These are phyloP conservation scores for Zoroaster sp. DNA, from an alignment of 53 echinoderm and acorn worm species.

Conservation along the genomic window DNA sequence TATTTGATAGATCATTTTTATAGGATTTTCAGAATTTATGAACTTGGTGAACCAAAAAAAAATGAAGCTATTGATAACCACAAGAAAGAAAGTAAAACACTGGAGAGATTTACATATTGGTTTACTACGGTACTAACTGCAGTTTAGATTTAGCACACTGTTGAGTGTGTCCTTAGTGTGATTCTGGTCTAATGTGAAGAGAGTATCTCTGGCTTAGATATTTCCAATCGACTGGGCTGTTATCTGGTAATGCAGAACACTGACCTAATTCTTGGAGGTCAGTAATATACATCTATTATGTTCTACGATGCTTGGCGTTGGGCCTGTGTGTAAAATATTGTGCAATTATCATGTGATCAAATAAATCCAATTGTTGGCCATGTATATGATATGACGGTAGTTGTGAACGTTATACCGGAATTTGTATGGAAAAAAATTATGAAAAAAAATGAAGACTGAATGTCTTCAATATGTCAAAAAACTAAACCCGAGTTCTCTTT, in stretches of 20 bases:
- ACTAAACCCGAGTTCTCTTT: not conserved
- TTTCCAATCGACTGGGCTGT: not conserved
- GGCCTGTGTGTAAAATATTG: constrained; percentile 50
- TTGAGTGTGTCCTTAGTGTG: not conserved
- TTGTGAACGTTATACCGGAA: constrained; percentile 52
- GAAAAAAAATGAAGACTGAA: not conserved
- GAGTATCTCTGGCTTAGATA: not conserved
- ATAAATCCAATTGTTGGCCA: constrained; percentile 48
- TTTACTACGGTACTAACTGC: not conserved
- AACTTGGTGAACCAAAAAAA: not conserved
- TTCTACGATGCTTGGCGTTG: not conserved
- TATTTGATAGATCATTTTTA: constrained; percentile 4
- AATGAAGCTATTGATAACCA: not conserved
- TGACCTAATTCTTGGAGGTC: not conserved
- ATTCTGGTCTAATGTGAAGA: not conserved
- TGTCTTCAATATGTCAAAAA: constrained; percentile 35
- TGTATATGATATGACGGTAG: constrained; percentile 44
- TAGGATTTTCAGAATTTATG: not conserved
- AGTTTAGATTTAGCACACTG: not conserved
- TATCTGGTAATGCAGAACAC: not conserved
- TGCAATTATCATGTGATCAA: constrained; percentile 53
- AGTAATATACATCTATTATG: not conserved
- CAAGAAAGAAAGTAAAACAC: not conserved
- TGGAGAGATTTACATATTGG: not conserved
- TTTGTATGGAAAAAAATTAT: constrained; percentile 56